Base-by-base conservation (phyloP, 2,113 vertebrate species). In the Actenoides hombroni region DNA sequence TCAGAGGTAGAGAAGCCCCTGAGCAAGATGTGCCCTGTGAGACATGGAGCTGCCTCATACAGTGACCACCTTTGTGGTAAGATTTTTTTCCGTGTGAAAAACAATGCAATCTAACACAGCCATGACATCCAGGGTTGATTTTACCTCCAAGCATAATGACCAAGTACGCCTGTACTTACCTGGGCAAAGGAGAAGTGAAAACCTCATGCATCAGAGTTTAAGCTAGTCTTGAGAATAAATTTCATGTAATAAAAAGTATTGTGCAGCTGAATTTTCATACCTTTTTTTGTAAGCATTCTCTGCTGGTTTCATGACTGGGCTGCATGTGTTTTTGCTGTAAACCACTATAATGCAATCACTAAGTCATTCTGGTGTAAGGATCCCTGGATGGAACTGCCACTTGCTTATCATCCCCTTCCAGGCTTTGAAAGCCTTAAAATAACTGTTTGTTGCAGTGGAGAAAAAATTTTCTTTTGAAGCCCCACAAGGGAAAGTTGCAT, bases 21-120 rank as follows among this genome's bases (percentile, higher is more conserved):
- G 26, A 37, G 37, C 0, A 2, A 54, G 26, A 49, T 0, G 5
- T 25, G 12, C 6, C 16, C 33, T 1, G 2, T 67, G 44, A 59
- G 28, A 37, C 5, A 10, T 5, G 17, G 33, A 78, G 25, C 42
- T 70, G 37, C 33, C 39, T 70, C 29, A 10, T 53, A 51, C 13
- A 26, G 51, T 20, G 25, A 42, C 29, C 18, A 24, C 26, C 18
- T 48, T 54, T 56, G 39, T 37, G 42, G 21, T 16, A 67, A 61
- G 20, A 7, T 46, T 23, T 24, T 35, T 78, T 53, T 28, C 25
- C 9, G 20, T 71, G 11, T 8, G 9, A 21, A 46, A 79, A 57
- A 69, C 33, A 51, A 7, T 9, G 14, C 13, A 21, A 3, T n/a
- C 40, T 63, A 57, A 64, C 28, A 57, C 42, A 46, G 42, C 15